phyloP scores from a whole-genome alignment of 2,888 invertebrate species.

The Zygothrica quintamaculata region DNA sequence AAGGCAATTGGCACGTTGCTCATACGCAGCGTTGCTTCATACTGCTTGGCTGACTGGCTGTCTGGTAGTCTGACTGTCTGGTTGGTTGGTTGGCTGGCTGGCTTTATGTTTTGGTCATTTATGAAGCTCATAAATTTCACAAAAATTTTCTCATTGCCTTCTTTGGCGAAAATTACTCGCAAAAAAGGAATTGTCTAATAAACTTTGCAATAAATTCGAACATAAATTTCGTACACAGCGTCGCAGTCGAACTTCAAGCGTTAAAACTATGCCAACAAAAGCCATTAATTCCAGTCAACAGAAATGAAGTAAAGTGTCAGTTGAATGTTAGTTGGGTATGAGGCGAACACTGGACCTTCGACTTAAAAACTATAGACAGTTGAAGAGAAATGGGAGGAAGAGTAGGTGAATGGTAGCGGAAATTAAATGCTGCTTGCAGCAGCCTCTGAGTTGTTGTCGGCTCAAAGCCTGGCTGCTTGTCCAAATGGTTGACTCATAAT shows the following conservation, averaged over 20 bases:
- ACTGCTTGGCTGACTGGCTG: background rate
- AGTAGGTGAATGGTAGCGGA: constrained; percentile 44
- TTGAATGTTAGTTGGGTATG: constrained; percentile 13
- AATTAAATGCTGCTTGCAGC: constrained; percentile 67
- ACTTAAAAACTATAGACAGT: constrained; percentile 20
- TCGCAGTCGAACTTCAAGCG: constrained; percentile 66
- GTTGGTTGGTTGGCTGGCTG: constrained; percentile 19
- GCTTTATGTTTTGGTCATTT: constrained; percentile 78
- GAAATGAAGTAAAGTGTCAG: constrained; percentile 80
- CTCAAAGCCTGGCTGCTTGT: constrained; percentile 35
- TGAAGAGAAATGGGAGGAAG: background rate
- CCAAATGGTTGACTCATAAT: constrained; percentile 74
- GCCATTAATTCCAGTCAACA: constrained; percentile 80
- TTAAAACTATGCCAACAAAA: constrained; percentile 80
- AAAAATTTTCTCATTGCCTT: constrained; percentile 54
- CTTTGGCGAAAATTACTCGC: constrained; percentile 66
- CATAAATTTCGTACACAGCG: constrained; percentile 75
- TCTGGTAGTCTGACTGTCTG: background rate
- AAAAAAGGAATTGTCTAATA: constrained; percentile 72
- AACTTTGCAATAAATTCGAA: constrained; percentile 80
- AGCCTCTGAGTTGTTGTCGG: constrained; percentile 15
- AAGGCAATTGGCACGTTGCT: constrained; percentile 79
- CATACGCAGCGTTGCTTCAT: constrained; percentile 64
- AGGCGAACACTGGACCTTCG: constrained; percentile 1
- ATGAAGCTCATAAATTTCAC: constrained; percentile 80